Conservation (phyloP, 2,797 vertebrate species). For the Macropus fuliginosus region DNA sequence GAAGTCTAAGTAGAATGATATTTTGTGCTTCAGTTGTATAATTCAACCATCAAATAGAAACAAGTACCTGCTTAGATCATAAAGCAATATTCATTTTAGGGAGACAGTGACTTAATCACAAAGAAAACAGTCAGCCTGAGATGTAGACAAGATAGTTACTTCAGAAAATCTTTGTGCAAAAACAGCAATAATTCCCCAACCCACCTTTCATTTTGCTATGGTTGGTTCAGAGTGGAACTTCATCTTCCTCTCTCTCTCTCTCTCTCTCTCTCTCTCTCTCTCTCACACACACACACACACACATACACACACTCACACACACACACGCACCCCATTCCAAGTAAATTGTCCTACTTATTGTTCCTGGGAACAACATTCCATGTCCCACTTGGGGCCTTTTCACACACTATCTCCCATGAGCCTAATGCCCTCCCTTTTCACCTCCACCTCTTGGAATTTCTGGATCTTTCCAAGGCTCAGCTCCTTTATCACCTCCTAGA, state of each 20-base stretch:
- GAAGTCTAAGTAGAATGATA: conserved; percentile 26
- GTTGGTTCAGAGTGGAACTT: not conserved
- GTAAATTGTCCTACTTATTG: not conserved
- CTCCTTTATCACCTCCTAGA: not conserved
- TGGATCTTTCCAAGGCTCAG: not conserved
- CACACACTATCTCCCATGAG: not conserved
- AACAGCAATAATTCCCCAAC: not conserved
- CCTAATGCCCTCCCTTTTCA: not conserved
- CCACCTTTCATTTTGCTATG: not conserved
- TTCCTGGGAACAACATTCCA: not conserved
- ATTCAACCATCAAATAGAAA: conserved; percentile 49
- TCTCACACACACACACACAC: no score
- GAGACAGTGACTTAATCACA: conserved; percentile 23
- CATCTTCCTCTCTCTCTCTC: no score
- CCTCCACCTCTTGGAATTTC: not conserved
- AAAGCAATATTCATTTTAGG: conserved; percentile 34
- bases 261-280: no score
- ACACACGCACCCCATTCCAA: not conserved
- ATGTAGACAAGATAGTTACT: not conserved
- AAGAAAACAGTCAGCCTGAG: not conserved
- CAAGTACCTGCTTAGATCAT: conserved; percentile 19
- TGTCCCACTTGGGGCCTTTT: not conserved
- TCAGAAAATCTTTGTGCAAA: conserved; percentile 23
- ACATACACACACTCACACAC: no score
- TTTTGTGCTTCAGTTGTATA: conserved; percentile 38